Evolutionary conservation across 2,888 invertebrate species (phyloP).

Genomic region (Lordiphosa andalusiaca): DNA sequence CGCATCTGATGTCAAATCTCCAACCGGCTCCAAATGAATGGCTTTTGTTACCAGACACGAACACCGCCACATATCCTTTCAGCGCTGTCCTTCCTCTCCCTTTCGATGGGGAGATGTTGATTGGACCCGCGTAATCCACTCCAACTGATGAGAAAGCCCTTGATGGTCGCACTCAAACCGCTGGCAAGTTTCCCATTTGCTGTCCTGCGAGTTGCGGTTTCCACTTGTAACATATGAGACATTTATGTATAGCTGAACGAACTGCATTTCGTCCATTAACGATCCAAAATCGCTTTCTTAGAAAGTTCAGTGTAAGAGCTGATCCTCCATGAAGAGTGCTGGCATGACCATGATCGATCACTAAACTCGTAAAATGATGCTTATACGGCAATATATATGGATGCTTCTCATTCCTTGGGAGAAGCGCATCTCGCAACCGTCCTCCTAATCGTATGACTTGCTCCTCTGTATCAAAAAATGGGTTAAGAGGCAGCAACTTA

Average conservation of each 20-base stretch:
- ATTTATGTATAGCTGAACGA: too few species aligned
- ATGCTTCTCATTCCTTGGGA: background rate
- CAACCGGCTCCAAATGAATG: constrained; percentile 1
- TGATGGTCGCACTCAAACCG: background rate
- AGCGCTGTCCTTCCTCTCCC: background rate
- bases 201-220: too few species aligned
- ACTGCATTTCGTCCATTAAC: background rate
- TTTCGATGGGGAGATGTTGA: background rate
- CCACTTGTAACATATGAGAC: too few species aligned
- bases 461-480: too few species aligned
- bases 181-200: background rate
- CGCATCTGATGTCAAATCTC: constrained; percentile 1
- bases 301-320: background rate
- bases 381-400: background rate
- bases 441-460: too few species aligned
- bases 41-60: background rate
- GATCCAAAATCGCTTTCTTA: background rate
- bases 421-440: too few species aligned
- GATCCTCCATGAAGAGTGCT: background rate
- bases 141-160: background rate
- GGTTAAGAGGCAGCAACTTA: background rate
- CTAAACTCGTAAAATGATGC: background rate
- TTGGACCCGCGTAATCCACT: too few species aligned
- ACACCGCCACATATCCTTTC: background rate
- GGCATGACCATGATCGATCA: background rate